phyloP scores from a whole-genome alignment of 2,888 invertebrate species.

The Acanthoscelides obtectus region DNA sequence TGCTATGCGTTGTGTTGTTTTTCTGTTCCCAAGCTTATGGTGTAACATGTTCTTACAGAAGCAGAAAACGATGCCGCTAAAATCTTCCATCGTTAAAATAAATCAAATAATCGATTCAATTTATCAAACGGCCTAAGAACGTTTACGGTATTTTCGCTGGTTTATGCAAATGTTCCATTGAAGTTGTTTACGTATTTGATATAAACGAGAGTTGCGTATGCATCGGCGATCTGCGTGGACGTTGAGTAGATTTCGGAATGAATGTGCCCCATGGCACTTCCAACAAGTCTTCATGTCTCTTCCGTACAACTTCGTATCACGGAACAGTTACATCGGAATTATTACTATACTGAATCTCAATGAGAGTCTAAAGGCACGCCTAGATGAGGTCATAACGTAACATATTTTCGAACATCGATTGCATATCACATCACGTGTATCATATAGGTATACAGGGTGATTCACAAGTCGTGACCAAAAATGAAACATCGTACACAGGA shows the following conservation, averaged over 20 bases:
- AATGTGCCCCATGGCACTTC: not conserved
- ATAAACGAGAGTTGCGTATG: not conserved
- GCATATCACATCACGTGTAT: no score
- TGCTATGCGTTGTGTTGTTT: no score
- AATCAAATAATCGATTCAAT: slow-evolving; percentile 1
- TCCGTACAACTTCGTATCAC: not conserved
- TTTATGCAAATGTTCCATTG: not conserved
- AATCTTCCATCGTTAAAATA: not conserved
- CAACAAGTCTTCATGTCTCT: not conserved
- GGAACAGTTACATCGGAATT: no score
- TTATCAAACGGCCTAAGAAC: not conserved
- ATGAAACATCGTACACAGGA: no score
- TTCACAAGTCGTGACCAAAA: no score
- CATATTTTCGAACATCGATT: no score
- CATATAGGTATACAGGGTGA: no score
- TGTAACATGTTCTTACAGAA: no score
- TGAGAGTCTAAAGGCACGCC: no score
- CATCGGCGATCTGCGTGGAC: not conserved
- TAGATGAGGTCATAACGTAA: no score
- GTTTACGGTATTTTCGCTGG: not conserved
- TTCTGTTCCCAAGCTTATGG: no score
- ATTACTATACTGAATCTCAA: no score
- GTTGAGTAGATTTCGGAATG: not conserved
- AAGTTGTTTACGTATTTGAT: not conserved
- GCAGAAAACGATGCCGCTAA: slow-evolving; percentile 1